These are phyloP conservation scores for Drosophila bunnanda DNA, from an alignment of 2,888 invertebrate genomes.

Conservation along the genomic window DNA sequence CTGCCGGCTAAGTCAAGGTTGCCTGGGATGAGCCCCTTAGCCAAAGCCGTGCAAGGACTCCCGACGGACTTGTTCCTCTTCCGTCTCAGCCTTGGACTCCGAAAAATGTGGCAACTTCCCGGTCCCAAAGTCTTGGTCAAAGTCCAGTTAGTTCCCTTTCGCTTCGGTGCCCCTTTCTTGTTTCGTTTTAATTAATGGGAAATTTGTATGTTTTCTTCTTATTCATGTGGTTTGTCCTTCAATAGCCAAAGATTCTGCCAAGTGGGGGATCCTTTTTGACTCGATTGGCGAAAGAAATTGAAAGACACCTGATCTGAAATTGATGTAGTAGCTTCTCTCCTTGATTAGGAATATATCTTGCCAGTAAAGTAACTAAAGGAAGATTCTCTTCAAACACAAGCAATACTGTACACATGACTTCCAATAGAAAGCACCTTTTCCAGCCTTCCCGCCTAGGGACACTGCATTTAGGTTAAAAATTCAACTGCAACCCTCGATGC, in stretches of 20 bases:
- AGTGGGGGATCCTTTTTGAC: neutral
- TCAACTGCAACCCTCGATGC: slow-evolving; percentile 66
- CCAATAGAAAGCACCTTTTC: slow-evolving; percentile 9
- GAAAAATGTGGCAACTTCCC: slow-evolving; percentile 65
- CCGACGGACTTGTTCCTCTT: slow-evolving; percentile 65
- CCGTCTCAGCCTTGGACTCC: slow-evolving; percentile 53
- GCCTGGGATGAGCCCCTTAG: slow-evolving; percentile 47
- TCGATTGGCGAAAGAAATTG: slow-evolving; percentile 36
- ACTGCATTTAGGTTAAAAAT: slow-evolving; percentile 33
- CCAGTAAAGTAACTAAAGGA: neutral
- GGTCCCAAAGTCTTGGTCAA: slow-evolving; percentile 13
- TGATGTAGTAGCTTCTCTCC: slow-evolving; percentile 26
- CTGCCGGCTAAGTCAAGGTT: slow-evolving; percentile 69
- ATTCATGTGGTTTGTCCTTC: slow-evolving; percentile 70
- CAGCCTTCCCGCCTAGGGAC: slow-evolving; percentile 17
- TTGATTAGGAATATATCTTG: slow-evolving; percentile 52
- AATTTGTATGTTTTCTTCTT: slow-evolving; percentile 73
- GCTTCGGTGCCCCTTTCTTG: slow-evolving; percentile 18
- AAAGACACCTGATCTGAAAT: slow-evolving; percentile 29
- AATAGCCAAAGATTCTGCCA: slow-evolving; percentile 15
- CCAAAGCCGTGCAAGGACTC: slow-evolving; percentile 49
- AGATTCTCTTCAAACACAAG: neutral
- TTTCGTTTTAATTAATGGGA: slow-evolving; percentile 77
- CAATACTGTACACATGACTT: neutral
- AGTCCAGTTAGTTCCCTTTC: slow-evolving; percentile 7